A percentile compares a stretch with the other conserved stretches of the same genome.
Evolutionary conservation across 2,113 vertebrate species (phyloP).

Genomic region (Rattus rattus): DNA sequence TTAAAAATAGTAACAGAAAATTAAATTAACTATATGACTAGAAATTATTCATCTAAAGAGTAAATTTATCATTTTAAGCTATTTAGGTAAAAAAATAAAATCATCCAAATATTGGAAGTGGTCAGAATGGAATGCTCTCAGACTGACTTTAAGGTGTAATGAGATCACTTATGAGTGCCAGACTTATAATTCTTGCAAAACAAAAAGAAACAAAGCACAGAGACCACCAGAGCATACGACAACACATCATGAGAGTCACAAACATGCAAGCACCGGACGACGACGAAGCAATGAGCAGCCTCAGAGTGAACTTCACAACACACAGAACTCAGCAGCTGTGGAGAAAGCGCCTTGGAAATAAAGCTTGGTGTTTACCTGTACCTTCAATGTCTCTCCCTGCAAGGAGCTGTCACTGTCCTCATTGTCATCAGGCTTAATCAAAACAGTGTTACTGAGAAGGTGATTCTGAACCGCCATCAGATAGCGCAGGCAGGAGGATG

Average conservation of each 20-base stretch:
- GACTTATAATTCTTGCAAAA: constrained; percentile 53
- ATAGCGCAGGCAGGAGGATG: constrained; percentile 97
- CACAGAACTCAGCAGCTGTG: constrained; percentile 69
- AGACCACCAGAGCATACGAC: constrained; percentile 65
- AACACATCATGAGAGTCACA: constrained; percentile 65
- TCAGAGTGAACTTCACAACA: constrained; percentile 26
- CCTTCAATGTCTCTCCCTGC: constrained; percentile 99
- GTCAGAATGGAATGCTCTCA: constrained; percentile 19
- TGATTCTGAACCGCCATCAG: constrained; percentile 99
- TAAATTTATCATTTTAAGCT: constrained; percentile 37
- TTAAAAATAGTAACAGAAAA: constrained; percentile 66
- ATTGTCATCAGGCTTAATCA: constrained; percentile 96
- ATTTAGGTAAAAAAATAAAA: constrained; percentile 53
- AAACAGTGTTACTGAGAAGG: constrained; percentile 98
- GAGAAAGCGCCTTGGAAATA: constrained; percentile 89
- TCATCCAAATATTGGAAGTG: constrained; percentile 30
- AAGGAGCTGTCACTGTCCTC: constrained; percentile 99
- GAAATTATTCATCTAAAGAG: constrained; percentile 44
- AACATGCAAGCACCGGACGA: constrained; percentile 21
- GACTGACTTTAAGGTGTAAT: neutral
- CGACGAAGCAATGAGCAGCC: constrained; percentile 64
- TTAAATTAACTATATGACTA: constrained; percentile 52
- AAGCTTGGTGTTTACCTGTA: constrained; percentile 99
- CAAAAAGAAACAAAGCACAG: constrained; percentile 65
- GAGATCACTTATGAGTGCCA: constrained; percentile 64